Evolutionary conservation across 1,140 invertebrate genomes (phyloP).

Genomic region (Drosophila sulfurigaster): DNA sequence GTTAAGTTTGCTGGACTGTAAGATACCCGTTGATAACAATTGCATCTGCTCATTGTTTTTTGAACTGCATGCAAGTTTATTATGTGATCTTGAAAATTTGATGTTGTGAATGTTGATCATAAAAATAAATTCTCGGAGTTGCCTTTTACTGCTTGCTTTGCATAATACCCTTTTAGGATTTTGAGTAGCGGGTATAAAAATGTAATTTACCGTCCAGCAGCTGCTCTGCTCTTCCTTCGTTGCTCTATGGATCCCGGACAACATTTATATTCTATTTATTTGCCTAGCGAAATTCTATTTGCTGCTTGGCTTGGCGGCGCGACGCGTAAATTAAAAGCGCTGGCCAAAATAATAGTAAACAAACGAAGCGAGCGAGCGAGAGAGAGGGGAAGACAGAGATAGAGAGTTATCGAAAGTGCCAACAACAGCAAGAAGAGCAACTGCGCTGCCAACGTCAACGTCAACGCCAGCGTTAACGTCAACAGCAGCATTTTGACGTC

Average conservation of each 20-base stretch:
- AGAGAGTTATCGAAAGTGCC: slow-evolving; percentile 10
- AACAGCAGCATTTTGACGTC: slow-evolving; percentile 4
- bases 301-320: slow-evolving; percentile 69
- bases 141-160: too few relatives aligned
- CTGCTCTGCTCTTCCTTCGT: slow-evolving; percentile 1
- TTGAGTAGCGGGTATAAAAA: slow-evolving; percentile 14
- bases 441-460: slow-evolving; percentile 8
- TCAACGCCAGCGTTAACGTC: not conserved
- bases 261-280: slow-evolving; percentile 71
- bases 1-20: too few relatives aligned
- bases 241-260: slow-evolving; percentile 6
- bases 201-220: slow-evolving; percentile 42
- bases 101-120: too few relatives aligned
- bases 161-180: too few relatives aligned
- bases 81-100: too few relatives aligned
- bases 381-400: slow-evolving; percentile 1
- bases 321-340: slow-evolving; percentile 67
- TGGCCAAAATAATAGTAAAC: slow-evolving; percentile 65
- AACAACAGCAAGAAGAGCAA: slow-evolving; percentile 21
- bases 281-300: slow-evolving; percentile 69
- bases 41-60: too few relatives aligned
- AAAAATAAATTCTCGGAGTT: too few relatives aligned
- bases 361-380: slow-evolving; percentile 35
- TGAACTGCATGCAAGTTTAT: too few relatives aligned
- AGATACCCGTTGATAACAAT: too few relatives aligned